Evolutionary conservation across 1,140 invertebrate species (phyloP).

Genomic region (Chionoecetes opilio): DNA sequence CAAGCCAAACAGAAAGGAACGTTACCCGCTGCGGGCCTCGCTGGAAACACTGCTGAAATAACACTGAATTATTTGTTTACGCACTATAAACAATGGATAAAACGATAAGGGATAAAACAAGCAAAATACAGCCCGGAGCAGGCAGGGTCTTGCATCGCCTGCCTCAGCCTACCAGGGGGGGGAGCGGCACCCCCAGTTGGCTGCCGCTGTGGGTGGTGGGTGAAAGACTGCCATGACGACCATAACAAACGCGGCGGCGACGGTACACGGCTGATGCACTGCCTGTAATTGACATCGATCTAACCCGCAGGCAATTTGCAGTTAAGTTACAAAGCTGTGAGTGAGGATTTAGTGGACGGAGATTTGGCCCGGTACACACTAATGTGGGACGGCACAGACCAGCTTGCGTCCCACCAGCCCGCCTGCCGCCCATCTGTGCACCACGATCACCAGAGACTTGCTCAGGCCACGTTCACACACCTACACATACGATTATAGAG

Average conservation of each 20-base stretch:
- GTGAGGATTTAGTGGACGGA: background rate
- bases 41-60: conserved; percentile 5
- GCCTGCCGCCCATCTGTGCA: too few relatives aligned
- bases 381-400: too few relatives aligned
- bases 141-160: background rate
- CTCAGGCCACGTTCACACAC: too few relatives aligned
- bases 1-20: background rate
- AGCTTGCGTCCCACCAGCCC: too few relatives aligned
- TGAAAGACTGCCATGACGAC: conserved; percentile 1
- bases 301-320: conserved; percentile 7
- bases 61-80: conserved; percentile 30
- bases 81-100: conserved; percentile 1
- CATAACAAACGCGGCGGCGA: background rate
- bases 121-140: background rate
- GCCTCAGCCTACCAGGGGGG: too few relatives aligned
- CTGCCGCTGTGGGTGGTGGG: background rate
- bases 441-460: background rate
- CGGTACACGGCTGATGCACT: background rate
- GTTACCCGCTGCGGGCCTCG: background rate
- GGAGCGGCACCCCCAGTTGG: background rate
- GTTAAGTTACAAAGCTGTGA: conserved; percentile 2
- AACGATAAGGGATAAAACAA: conserved; percentile 11
- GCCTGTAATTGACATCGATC: conserved; percentile 18
- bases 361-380: background rate
- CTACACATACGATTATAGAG: too few relatives aligned